Percentiles rank a stretch among this genome's conserved stretches.
phyloP scores from a whole-genome alignment of 2,113 vertebrate genomes.

The Campylorhamphus procurvoides region DNA sequence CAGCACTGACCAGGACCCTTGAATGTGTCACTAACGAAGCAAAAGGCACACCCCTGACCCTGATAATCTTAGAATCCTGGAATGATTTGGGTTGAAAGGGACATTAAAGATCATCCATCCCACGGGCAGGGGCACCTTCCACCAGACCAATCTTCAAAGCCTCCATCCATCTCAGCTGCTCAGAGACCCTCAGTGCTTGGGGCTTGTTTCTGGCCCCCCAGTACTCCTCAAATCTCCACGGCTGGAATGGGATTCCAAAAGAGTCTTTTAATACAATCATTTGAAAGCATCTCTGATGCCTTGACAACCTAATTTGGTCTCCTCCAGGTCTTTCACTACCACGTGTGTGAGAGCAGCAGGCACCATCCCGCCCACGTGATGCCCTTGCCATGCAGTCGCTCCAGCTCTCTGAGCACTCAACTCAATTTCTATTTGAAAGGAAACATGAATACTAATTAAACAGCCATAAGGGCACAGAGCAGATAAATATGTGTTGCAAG shows the following conservation, averaged over 20 bases:
- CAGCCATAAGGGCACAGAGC: slow-evolving; percentile 43
- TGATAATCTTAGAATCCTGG: background rate
- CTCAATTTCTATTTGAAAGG: slow-evolving; percentile 1
- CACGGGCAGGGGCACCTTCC: background rate
- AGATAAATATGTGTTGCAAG: slow-evolving; percentile 12
- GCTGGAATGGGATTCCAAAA: background rate
- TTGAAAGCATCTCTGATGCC: background rate
- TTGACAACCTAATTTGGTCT: background rate
- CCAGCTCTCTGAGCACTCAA: background rate
- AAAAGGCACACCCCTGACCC: background rate
- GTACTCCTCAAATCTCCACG: background rate
- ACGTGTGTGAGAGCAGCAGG: background rate
- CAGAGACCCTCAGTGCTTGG: background rate
- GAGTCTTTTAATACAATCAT: background rate
- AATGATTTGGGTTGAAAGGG: background rate
- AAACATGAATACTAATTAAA: slow-evolving; percentile 18
- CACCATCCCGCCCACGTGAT: background rate
- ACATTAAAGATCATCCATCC: background rate
- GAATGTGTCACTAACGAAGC: accelerated
- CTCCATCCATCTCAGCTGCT: background rate
- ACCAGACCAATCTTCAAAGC: background rate
- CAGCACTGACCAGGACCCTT: background rate
- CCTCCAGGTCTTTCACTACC: background rate
- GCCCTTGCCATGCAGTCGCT: background rate
- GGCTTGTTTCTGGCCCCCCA: background rate